A percentile compares a stretch with the other conserved stretches of the same genome.
Evolutionary conservation across 2,113 vertebrate species (phyloP).

Genomic region (Dinomys branickii): DNA sequence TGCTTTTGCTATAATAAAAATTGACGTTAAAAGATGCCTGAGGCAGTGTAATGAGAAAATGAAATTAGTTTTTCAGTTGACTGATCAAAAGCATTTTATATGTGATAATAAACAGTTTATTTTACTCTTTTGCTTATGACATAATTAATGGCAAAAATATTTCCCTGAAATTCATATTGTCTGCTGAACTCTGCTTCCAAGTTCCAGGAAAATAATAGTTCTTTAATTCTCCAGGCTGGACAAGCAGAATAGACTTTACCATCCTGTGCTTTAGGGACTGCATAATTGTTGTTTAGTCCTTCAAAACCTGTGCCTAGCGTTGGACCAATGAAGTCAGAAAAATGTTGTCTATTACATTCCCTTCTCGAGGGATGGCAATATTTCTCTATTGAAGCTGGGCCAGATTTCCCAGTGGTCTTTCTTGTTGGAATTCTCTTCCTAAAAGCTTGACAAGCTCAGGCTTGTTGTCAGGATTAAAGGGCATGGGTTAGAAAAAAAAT

Average conservation of each 20-base stretch:
- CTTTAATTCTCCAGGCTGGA: constrained; percentile 35
- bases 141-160: constrained; percentile 89
- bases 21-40: constrained; percentile 95
- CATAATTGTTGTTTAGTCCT: constrained; percentile 49
- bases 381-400: neutral
- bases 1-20: constrained; percentile 98
- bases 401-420: neutral
- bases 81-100: constrained; percentile 99
- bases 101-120: constrained; percentile 99
- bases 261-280: neutral
- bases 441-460: neutral
- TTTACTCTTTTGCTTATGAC: constrained; percentile 92
- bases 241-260: constrained; percentile 33
- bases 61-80: constrained; percentile 99
- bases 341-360: neutral
- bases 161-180: constrained; percentile 85
- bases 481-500: neutral
- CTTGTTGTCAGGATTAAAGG: constrained; percentile 14
- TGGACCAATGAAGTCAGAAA: neutral
- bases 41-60: constrained; percentile 99
- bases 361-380: neutral
- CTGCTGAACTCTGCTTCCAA: constrained; percentile 66
- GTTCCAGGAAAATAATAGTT: constrained; percentile 63
- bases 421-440: neutral
- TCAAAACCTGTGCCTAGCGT: neutral